phyloP scores from a whole-genome alignment of 2,113 vertebrate genomes.

The Triplophysa tibetana region DNA sequence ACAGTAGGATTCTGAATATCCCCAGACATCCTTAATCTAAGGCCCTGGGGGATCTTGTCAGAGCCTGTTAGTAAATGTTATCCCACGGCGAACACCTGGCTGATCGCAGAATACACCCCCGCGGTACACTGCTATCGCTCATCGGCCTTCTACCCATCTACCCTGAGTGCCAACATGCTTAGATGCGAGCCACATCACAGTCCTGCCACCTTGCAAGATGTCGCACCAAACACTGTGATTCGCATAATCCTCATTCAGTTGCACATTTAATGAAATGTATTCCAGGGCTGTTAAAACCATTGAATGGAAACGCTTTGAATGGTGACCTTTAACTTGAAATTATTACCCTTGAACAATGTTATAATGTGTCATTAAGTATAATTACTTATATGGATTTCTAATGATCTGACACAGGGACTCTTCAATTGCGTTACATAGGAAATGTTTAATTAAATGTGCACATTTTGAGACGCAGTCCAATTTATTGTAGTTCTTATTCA shows the following conservation, averaged over 20 bases:
- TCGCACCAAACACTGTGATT: constrained; percentile 4
- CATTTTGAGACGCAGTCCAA: neutral
- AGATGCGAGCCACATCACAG: constrained; percentile 6
- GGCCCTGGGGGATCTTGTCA: constrained; percentile 41
- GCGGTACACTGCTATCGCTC: constrained; percentile 27
- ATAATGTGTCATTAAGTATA: constrained; percentile 19
- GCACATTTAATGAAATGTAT: constrained; percentile 29
- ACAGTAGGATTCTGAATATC: constrained; percentile 41
- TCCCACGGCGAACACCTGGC: constrained; percentile 61
- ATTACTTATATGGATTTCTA: constrained; percentile 17
- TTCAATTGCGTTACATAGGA: constrained; percentile 3
- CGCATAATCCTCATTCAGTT: constrained; percentile 26
- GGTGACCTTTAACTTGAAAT: constrained; percentile 9
- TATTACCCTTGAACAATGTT: neutral
- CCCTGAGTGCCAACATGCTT: constrained; percentile 19
- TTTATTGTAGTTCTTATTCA: neutral
- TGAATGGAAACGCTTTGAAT: constrained; percentile 25
- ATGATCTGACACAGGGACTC: constrained; percentile 11
- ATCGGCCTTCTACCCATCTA: neutral
- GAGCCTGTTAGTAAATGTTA: constrained; percentile 52
- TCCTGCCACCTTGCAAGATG: neutral
- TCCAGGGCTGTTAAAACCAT: constrained; percentile 20
- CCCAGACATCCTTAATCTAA: constrained; percentile 52
- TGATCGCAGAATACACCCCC: constrained; percentile 42
- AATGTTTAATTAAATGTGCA: neutral